phyloP scores from a whole-genome alignment of 2,797 vertebrate genomes.

The Spheniscus humboldti region DNA sequence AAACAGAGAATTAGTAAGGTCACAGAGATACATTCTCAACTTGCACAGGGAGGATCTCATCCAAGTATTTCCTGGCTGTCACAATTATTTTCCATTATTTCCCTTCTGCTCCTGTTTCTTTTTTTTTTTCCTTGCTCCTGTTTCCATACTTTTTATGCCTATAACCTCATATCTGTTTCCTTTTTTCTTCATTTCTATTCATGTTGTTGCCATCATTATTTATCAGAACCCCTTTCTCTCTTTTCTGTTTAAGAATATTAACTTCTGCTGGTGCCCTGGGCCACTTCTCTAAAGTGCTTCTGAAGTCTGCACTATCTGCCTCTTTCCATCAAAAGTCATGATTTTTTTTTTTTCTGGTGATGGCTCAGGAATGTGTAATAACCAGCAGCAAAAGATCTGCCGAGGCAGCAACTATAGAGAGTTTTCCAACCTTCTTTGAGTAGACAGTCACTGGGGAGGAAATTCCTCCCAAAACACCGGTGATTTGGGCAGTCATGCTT shows the following conservation, averaged over 20 bases:
- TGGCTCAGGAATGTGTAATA: neutral
- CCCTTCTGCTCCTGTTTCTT: neutral
- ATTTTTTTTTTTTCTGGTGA: neutral
- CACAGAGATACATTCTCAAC: neutral
- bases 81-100: neutral
- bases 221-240: neutral
- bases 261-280: neutral
- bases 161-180: neutral
- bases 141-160: neutral
- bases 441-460: neutral
- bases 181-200: neutral
- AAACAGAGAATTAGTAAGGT: neutral
- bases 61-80: neutral
- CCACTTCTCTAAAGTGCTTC: neutral
- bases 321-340: neutral
- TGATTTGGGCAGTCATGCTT: neutral
- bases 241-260: neutral
- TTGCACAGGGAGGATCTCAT: neutral
- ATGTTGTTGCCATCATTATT: neutral
- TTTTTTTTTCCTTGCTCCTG: neutral
- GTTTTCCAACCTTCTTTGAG: neutral
- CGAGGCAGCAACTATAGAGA: neutral
- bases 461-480: neutral
- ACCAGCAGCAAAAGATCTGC: neutral
- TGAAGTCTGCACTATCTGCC: neutral